Percentiles rank a stretch among this genome's conserved stretches.
phyloP scores from a whole-genome alignment of 2,113 vertebrate genomes.

The Nothobranchius furzeri region DNA sequence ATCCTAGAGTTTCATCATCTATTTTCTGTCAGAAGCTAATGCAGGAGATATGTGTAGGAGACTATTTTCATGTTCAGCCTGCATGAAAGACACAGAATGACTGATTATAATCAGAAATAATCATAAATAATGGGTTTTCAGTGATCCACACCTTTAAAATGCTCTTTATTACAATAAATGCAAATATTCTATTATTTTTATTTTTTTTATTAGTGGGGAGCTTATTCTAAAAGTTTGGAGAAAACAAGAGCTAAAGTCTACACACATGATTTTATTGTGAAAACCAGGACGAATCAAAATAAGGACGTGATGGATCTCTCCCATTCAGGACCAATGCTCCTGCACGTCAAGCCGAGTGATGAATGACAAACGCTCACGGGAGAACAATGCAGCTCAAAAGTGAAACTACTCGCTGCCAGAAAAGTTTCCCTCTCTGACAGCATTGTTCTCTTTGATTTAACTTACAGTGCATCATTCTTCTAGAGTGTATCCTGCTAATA shows the following conservation, averaged over 20 bases:
- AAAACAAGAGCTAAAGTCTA: background rate
- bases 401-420: conserved; percentile 14
- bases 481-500: conserved; percentile 35
- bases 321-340: background rate
- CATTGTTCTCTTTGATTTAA: conserved; percentile 35
- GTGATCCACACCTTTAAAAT: background rate
- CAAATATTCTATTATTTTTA: background rate
- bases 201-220: background rate
- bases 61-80: no score
- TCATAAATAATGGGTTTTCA: no score
- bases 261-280: background rate
- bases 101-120: no score
- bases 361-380: conserved; percentile 11
- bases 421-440: conserved; percentile 28
- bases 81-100: no score
- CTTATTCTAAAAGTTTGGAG: background rate
- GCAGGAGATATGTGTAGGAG: no score
- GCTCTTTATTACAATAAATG: background rate
- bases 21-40: no score
- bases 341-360: conserved; percentile 2
- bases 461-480: conserved; percentile 34
- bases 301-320: background rate
- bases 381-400: conserved; percentile 16
- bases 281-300: background rate
- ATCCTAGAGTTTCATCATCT: no score